Conservation (phyloP, 1,140 invertebrate genomes). For the Caenorhabditis remanei region DNA sequence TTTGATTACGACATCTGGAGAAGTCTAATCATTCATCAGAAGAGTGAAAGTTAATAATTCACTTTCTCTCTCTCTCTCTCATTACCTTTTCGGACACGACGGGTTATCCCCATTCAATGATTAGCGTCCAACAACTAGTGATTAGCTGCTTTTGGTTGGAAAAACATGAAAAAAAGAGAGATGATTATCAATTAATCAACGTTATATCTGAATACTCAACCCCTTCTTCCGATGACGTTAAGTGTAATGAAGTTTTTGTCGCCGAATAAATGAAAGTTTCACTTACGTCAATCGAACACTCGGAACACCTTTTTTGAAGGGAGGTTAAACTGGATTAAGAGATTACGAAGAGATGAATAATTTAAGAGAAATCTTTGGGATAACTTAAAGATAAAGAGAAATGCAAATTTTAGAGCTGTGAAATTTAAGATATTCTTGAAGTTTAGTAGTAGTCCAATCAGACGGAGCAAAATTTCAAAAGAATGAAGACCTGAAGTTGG, state of each 20-base stretch:
- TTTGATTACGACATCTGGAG: slow-evolving; percentile 26
- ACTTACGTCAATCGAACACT: slow-evolving; percentile 38
- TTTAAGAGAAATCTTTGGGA: too few species aligned
- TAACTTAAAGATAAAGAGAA: too few species aligned
- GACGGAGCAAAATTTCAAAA: too few species aligned
- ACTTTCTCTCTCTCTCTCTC: not conserved
- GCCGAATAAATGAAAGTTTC: not conserved
- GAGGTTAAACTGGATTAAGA: not conserved
- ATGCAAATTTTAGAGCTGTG: too few species aligned
- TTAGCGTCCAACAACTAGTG: slow-evolving; percentile 42
- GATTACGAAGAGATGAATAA: not conserved
- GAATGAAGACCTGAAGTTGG: too few species aligned
- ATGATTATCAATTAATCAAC: slow-evolving; percentile 45
- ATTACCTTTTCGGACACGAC: slow-evolving; percentile 40
- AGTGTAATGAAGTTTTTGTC: slow-evolving; percentile 35
- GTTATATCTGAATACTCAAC: slow-evolving; percentile 21
- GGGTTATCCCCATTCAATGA: slow-evolving; percentile 40
- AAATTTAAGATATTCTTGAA: too few species aligned
- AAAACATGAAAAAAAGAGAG: not conserved
- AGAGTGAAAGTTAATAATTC: slow-evolving; percentile 45
- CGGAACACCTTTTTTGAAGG: slow-evolving; percentile 6
- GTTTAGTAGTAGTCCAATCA: too few species aligned
- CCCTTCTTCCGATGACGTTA: not conserved
- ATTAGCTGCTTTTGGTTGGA: not conserved
- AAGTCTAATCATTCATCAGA: slow-evolving; percentile 9